Percentiles rank a stretch among this genome's conserved stretches.
Evolutionary conservation across 64 coral and sea anemone species (phyloP).

Genomic region (Montipora capricornis): DNA sequence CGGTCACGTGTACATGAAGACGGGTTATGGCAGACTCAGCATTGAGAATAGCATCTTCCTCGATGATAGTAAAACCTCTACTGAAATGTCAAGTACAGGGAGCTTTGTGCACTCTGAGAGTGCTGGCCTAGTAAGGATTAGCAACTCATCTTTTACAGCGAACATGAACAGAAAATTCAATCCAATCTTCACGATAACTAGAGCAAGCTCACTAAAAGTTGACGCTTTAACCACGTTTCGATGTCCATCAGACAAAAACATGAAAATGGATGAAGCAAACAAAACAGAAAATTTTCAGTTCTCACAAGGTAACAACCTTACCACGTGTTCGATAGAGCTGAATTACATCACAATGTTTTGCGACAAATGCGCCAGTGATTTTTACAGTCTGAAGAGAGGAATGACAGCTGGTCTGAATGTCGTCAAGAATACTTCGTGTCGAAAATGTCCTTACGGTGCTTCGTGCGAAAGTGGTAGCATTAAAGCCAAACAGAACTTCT

Average conservation of each 20-base stretch:
- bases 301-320: not conserved
- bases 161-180: not conserved
- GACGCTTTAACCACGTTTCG: not conserved
- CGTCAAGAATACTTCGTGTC: slow-evolving; percentile 15
- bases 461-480: slow-evolving; percentile 30
- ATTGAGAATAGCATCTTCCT: slow-evolving; percentile 36
- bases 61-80: no score
- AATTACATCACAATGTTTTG: slow-evolving; percentile 42
- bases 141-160: slow-evolving; percentile 41
- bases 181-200: slow-evolving; percentile 18
- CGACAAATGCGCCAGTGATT: slow-evolving; percentile 34
- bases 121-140: not conserved
- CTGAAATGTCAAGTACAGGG: not conserved
- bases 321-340: not conserved
- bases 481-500: slow-evolving; percentile 58
- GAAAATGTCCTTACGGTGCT: slow-evolving; percentile 73
- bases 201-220: not conserved
- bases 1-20: slow-evolving; percentile 24
- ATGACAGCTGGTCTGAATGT: not conserved
- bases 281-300: not conserved
- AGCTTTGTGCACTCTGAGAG: slow-evolving; percentile 23
- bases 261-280: not conserved
- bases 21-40: slow-evolving; percentile 15
- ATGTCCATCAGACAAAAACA: slow-evolving; percentile 16
- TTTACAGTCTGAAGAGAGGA: slow-evolving; percentile 63